Evolutionary conservation across 2,797 vertebrate genomes (phyloP).

Genomic region (Sciurus carolinensis): DNA sequence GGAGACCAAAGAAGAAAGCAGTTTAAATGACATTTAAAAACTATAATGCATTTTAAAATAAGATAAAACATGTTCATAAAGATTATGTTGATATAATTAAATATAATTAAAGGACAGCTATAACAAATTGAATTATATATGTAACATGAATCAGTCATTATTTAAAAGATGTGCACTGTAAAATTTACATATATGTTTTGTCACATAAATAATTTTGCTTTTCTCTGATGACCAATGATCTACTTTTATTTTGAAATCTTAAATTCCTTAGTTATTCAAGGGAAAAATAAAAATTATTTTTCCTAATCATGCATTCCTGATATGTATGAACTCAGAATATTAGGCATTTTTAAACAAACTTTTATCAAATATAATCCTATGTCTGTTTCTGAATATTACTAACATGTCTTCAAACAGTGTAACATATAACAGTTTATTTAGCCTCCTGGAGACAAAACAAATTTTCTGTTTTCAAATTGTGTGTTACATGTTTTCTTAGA

Average conservation of each 20-base stretch:
- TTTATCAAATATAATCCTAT: neutral
- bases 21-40: slow-evolving; percentile 47
- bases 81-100: slow-evolving; percentile 71
- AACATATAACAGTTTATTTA: neutral
- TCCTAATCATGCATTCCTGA: neutral
- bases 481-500: neutral
- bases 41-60: slow-evolving; percentile 81
- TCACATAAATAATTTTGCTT: slow-evolving; percentile 38
- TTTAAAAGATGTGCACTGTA: slow-evolving; percentile 82
- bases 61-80: slow-evolving; percentile 72
- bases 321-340: slow-evolving; percentile 30
- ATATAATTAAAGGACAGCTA: slow-evolving; percentile 52
- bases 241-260: slow-evolving; percentile 69
- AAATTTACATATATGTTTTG: slow-evolving; percentile 77
- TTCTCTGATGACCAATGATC: slow-evolving; percentile 61
- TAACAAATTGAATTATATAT: slow-evolving; percentile 71
- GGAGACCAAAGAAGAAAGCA: slow-evolving; percentile 52
- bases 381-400: neutral
- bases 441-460: neutral
- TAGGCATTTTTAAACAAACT: neutral
- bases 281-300: slow-evolving; percentile 18
- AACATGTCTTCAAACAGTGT: neutral
- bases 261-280: neutral
- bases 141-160: slow-evolving; percentile 83
- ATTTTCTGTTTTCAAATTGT: neutral